Base-by-base conservation (phyloP, 2,888 invertebrate genomes). In the Aleiodes testaceus region DNA sequence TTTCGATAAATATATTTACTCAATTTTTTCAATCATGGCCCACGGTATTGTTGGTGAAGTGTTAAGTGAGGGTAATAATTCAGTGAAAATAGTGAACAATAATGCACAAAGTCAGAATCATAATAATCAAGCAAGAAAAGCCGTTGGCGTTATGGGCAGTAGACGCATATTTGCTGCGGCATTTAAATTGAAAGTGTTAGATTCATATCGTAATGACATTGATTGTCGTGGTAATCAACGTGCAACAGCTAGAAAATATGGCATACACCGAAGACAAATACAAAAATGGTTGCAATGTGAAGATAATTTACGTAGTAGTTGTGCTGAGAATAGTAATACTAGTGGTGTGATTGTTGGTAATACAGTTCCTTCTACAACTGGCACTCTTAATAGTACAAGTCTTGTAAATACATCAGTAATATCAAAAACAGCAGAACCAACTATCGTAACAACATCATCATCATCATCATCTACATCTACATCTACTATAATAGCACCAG, bases 271-370 rank as follows among this genome's bases (percentile, higher is more conserved):
- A 71, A 91, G 96, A 72, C 96, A 96, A 88, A 96, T 96, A 79
- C 96, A 96, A 88, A 96, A 96, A 90, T 96, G 96, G 96, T 89
- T 96, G 77, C 96, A 96, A 88, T 94, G 93, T 82, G 95, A 95
- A 87, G 91, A 92, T 74, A 93, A 92, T 85, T 88, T 96, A 76
- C 91, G 95, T 81, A 94, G 92, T 74, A 93, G 93, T 79, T 92
- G 95, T 74, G 89, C 89, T 66, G 90, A 91, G 81, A 85, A 63
- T 45, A 1, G 22, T 12, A 45, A 20, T 45, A 30, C 22, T 14
- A 47, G 80, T 70, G 82, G 81, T 50, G 68, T 66, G 67, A 74
- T 52, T 65, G 14, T 22, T 22, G 30, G 22, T 55, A 67, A 67
- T 55, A 47, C 26, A 7, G n/a, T 16, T 44, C 1, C 26, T 16